Evolutionary conservation across 2,888 invertebrate genomes (phyloP), one percentile per base, ranked within the genome.

Genomic region (Watsonalla cultraria): DNA sequence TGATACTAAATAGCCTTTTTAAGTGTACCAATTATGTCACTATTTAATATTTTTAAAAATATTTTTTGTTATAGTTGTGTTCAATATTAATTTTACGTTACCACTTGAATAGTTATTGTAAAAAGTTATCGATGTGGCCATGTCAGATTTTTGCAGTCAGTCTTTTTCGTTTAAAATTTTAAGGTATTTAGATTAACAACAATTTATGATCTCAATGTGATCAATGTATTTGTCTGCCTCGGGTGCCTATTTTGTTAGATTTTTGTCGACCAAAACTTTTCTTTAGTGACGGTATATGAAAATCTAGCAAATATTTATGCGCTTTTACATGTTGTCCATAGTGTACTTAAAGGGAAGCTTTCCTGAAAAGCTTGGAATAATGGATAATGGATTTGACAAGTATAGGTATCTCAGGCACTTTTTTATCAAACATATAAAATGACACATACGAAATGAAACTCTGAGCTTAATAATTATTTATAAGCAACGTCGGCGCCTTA

Each of bases 221-320:
- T 90, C 90, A 90, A 81, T 88, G 88, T 90, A 87, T 89, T 87
- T 84, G 77, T 85, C 87, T 82, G 80, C 80, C 80, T 68, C 72
- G 8, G 42, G 11, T 42, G 42, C 9, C 42, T 42, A 42, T 11
- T 42, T 42, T 42, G 5, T 11, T 11, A 5, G 42, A 11, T 8
- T 42, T 11, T 42, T 42, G 42, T 42, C 42, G 2, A 37, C 8
- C 37, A 5, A 37, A 5, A 37, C 24, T 24, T 24, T 24, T 24
- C 24, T 24, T 0, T 5, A 2, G 37, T 37, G 11, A 9, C 11
- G 42, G 2, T 11, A 5, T 0, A 42, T 11, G 11, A 42, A 11
- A 8, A 11, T 42, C 42, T 5, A 42, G 42, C 9, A 42, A 11
- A 9, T 37, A 2, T 42, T 0, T 42, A 42, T 0, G 11, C 42